Evolutionary conservation across 1,140 invertebrate species (phyloP).

Genomic region (Trachymyrmex cornetzi): DNA sequence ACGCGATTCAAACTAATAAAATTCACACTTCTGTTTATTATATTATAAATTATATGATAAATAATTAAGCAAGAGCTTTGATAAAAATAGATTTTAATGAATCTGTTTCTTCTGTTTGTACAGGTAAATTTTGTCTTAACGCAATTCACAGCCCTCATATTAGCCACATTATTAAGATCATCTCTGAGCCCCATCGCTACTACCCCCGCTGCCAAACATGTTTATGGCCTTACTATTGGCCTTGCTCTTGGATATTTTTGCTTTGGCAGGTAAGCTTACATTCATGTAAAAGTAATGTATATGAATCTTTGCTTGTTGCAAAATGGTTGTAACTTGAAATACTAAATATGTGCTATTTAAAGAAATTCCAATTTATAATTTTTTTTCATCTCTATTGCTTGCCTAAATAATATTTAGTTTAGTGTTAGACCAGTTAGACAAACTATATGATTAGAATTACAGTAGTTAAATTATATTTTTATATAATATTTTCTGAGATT

Average conservation of each 20-base stretch:
- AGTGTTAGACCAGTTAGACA: conserved; percentile 24
- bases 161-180: conserved; percentile 92
- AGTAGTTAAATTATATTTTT: conserved; percentile 22
- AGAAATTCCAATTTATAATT: conserved; percentile 16
- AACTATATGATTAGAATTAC: conserved; percentile 18
- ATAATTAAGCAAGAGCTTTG: background rate
- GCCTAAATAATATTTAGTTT: background rate
- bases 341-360: background rate
- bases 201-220: conserved; percentile 90
- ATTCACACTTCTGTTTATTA: background rate
- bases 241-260: conserved; percentile 94
- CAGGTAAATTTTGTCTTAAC: conserved; percentile 95
- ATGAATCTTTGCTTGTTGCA: conserved; percentile 15
- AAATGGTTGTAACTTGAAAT: conserved; percentile 32
- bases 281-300: background rate
- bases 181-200: conserved; percentile 90
- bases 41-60: conserved; percentile 17
- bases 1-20: background rate
- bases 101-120: conserved; percentile 77
- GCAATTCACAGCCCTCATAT: conserved; percentile 91
- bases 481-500: conserved; percentile 2
- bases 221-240: conserved; percentile 92
- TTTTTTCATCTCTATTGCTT: conserved; percentile 4
- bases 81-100: background rate
- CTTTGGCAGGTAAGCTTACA: conserved; percentile 92